Base-by-base conservation (phyloP, 2,888 invertebrate species). In the Seira sanloemensis region DNA sequence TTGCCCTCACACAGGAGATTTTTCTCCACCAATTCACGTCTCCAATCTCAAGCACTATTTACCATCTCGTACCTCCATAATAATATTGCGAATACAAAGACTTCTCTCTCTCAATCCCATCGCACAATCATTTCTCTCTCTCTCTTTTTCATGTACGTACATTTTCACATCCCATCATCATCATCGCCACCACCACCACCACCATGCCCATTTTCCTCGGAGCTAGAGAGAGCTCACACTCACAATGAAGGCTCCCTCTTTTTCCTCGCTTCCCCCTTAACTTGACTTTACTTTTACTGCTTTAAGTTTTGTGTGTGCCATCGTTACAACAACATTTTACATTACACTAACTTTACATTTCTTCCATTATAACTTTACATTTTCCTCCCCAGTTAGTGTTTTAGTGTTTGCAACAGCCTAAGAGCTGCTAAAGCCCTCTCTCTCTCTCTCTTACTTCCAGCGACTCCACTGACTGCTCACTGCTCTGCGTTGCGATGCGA, bases 391-490 rank as follows among this genome's bases (percentile, higher is more conserved):
- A n/a, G n/a, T n/a, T n/a, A n/a, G n/a, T n/a, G n/a, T n/a, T n/a
- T n/a, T n/a, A n/a, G n/a, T n/a, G n/a, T n/a, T n/a, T n/a, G n/a
- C n/a, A n/a, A n/a, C n/a, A n/a, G n/a, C n/a, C n/a, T n/a, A n/a
- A n/a, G n/a, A n/a, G n/a, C n/a, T n/a, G n/a, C n/a, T n/a, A n/a
- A n/a, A n/a, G n/a, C n/a, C 69, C 26, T 54, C 58, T 21, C 27
- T 54, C 58, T 19, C 24, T 27, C 72, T 25, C 66, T 58, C 54
- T 73, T 75, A 75, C 37, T 75, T 75, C 18, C 16, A 18, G 27
- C n/a, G n/a, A n/a, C n/a, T n/a, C n/a, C n/a, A 37, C 71, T 71
- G 37, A 0, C 46, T 26, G 21, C 71, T 23, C 37, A 71, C 19
- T 50, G 12, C 12, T 18, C 12, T n/a, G 50, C 50, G 50, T n/a